Base-by-base conservation (phyloP, 2,113 vertebrate genomes). In the Hypocryptadius cinnamomeus region DNA sequence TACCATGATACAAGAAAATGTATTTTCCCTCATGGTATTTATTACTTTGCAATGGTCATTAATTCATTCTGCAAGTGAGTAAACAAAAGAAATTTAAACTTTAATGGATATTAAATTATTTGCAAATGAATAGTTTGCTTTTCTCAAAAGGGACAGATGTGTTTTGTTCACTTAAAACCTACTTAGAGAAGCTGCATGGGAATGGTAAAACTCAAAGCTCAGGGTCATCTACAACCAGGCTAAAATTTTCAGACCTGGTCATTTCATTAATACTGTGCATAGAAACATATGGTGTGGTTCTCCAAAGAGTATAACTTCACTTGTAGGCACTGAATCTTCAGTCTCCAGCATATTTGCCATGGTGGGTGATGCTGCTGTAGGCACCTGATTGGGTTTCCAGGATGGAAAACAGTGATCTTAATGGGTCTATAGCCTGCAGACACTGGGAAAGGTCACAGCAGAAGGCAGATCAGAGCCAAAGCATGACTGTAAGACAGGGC, bases 51-150 rank as follows among this genome's bases (percentile, higher is more conserved):
- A 95, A 96, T 79, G 71, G 95, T 87, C 92, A 95, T 95, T 96
- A 95, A 95, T 97, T 95, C 88, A 72, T 69, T 94, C 96, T 64
- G 71, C 73, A 87, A 95, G 91, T 63, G 86, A 92, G 79, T 74
- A 91, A 96, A 96, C 89, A 97, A 97, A 96, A 83, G 92, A 94
- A 92, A 97, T 96, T 90, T 96, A 87, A 97, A 91, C 94, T 97
- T 96, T 97, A 97, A 94, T 91, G 94, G 97, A 94, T 91, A 95
- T 94, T 96, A 97, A 95, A 95, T 96, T 96, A 95, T 96, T 97
- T 96, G 95, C 93, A 96, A 97, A 97, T 95, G 94, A 97, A 95
- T 95, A 13, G n/a, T 92, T 96, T 94, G 92, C 56, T 95, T 89
- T 93, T 96, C 91, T 95, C 78, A 64, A 95, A 94, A 93, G 63